A percentile compares a stretch with the other conserved stretches of the same genome.
Evolutionary conservation across 2,888 invertebrate genomes (phyloP).

Genomic region (Chaitophorus viminalis): DNA sequence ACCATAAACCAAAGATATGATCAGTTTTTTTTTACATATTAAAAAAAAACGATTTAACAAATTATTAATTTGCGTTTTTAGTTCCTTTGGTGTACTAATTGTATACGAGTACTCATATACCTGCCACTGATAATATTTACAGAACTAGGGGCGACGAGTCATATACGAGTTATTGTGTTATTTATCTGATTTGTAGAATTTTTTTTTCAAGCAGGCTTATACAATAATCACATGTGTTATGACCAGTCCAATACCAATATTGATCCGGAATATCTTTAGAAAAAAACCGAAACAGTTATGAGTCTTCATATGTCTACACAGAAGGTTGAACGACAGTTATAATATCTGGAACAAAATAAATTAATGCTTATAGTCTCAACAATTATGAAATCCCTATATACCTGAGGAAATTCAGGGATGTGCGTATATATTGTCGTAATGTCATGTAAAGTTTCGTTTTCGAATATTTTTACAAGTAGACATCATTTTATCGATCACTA

Average conservation of each 20-base stretch:
- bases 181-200: background rate
- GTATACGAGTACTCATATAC: too few relatives aligned
- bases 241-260: background rate
- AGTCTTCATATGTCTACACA: background rate
- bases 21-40: too few relatives aligned
- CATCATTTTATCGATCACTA: too few relatives aligned
- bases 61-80: too few relatives aligned
- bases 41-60: too few relatives aligned
- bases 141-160: background rate
- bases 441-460: background rate
- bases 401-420: background rate
- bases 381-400: background rate
- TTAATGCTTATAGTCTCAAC: background rate
- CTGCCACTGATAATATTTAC: too few relatives aligned
- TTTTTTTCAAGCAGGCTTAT: background rate
- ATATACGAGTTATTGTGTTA: background rate
- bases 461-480: too few relatives aligned
- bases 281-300: background rate
- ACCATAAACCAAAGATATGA: too few relatives aligned
- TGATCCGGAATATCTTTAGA: background rate
- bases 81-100: too few relatives aligned
- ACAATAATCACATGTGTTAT: background rate
- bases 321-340: background rate
- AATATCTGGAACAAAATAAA: background rate
- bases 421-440: background rate